Percentiles rank a stretch among this genome's conserved stretches.
Evolutionary conservation across 2,797 vertebrate species (phyloP).

Genomic region (Sebastes iracundus): DNA sequence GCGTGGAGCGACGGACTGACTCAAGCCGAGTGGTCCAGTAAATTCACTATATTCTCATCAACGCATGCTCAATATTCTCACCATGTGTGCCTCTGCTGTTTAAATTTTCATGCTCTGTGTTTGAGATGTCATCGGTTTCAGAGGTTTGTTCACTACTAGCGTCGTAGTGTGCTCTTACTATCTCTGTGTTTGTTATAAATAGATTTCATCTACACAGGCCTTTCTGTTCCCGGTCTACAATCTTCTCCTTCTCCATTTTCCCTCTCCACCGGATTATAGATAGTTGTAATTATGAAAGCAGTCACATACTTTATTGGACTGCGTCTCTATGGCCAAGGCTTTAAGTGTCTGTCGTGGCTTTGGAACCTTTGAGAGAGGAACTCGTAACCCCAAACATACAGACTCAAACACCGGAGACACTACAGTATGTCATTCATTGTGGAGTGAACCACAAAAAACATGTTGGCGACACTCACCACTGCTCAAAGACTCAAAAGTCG

Average conservation of each 20-base stretch:
- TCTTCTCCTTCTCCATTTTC: neutral
- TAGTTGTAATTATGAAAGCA: neutral
- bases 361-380: neutral
- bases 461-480: neutral
- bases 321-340: neutral
- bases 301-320: neutral
- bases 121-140: conserved; percentile 23
- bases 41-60: conserved; percentile 32
- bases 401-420: neutral
- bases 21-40: conserved; percentile 1
- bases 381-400: neutral
- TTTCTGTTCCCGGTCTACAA: neutral
- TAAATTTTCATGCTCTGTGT: conserved; percentile 34
- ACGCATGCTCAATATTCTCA: conserved; percentile 24
- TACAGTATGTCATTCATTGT: neutral
- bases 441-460: neutral
- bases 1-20: neutral
- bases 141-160: conserved; percentile 34
- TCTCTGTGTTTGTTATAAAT: neutral
- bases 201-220: conserved; percentile 20
- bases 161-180: neutral
- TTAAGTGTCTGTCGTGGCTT: neutral
- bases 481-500: neutral
- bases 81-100: conserved; percentile 34
- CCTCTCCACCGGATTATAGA: neutral